These are phyloP conservation scores for Potamilus streckersoni DNA, from an alignment of 1,140 invertebrate species.

Conservation along the genomic window DNA sequence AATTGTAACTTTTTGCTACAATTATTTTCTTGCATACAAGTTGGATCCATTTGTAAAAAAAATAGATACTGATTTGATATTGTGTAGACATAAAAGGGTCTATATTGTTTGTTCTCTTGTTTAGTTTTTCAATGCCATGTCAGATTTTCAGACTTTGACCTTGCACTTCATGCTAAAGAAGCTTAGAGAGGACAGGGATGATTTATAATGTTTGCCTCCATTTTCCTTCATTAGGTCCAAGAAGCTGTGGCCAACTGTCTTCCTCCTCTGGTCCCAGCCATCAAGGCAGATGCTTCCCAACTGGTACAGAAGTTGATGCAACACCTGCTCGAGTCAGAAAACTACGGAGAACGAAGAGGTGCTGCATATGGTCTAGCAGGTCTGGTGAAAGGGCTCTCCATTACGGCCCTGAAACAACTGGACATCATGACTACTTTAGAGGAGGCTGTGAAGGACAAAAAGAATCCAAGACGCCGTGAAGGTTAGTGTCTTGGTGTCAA, in stretches of 20 bases:
- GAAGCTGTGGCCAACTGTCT: constrained; percentile 97
- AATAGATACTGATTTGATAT: no score
- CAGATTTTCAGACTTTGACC: no score
- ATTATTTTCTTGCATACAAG: no score
- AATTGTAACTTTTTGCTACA: no score
- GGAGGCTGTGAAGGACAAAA: constrained; percentile 96
- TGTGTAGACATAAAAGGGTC: no score
- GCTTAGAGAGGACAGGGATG: no score
- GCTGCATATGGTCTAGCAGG: constrained; percentile 69
- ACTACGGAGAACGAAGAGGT: constrained; percentile 92
- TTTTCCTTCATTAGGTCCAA: constrained; percentile 81
- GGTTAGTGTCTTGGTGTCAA: constrained; percentile 68
- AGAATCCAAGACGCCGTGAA: constrained; percentile 92
- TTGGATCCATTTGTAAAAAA: no score
- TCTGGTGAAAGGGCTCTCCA: constrained; percentile 94
- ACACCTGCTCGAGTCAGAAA: constrained; percentile 91
- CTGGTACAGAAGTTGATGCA: constrained; percentile 89
- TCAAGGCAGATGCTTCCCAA: constrained; percentile 88
- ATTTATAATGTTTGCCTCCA: neutral
- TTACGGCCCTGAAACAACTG: constrained; percentile 92
- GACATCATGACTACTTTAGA: constrained; percentile 96
- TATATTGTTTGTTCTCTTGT: no score
- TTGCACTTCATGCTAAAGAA: no score
- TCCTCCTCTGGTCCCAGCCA: constrained; percentile 90
- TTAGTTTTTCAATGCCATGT: no score